Evolutionary conservation across 2,888 invertebrate genomes (phyloP), one percentile per base, ranked within the genome.

Genomic region (Cephonodes hylas): DNA sequence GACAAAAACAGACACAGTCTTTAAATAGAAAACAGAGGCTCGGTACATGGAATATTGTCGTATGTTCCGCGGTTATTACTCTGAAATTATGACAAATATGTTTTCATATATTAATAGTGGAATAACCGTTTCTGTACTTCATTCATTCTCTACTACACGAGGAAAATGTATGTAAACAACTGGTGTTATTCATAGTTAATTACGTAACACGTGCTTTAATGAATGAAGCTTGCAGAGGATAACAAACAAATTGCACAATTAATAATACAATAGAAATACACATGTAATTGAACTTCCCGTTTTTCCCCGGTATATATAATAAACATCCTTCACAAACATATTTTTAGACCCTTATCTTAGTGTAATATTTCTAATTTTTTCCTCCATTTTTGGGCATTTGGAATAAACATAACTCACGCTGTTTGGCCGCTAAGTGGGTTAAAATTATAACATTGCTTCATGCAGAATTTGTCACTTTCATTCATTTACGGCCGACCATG

Each of bases 181-280:
- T 31, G 4, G 27, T 31, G 61, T 64, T 62, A 64, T 66, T 65
- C 53, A 57, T 61, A 46, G 63, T 8, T 3, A 18, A 53, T 31
- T 53, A 31, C 53, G 53, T 53, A 61, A 59, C n/a, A 59, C 61
- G 62, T 60, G 63, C 64, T 66, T 65, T 60, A 67, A 65, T 61
- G 66, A 53, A 31, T 31, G 10, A 53, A 53, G 31, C 18, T 31
- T 53, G 10, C 18, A 2, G 18, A 31, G 27, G 53, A 31, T 31
- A 53, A 31, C 7, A 10, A 44, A 53, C 18, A 18, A 15, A 27
- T 15, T 27, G 7, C 15, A 27, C 7, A 25, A n/a, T 25, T n/a
- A 25, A 15, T 53, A 31, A 53, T 15, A 15, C n/a, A 53, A 27
- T 2, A 53, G 2, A 31, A 53, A 20, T 31, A 53, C 18, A 23